A percentile compares a stretch with the other conserved stretches of the same genome.
These are phyloP conservation scores for Schlechtendalia chinensis DNA, from an alignment of 1,140 invertebrate species.

Conservation along the genomic window DNA sequence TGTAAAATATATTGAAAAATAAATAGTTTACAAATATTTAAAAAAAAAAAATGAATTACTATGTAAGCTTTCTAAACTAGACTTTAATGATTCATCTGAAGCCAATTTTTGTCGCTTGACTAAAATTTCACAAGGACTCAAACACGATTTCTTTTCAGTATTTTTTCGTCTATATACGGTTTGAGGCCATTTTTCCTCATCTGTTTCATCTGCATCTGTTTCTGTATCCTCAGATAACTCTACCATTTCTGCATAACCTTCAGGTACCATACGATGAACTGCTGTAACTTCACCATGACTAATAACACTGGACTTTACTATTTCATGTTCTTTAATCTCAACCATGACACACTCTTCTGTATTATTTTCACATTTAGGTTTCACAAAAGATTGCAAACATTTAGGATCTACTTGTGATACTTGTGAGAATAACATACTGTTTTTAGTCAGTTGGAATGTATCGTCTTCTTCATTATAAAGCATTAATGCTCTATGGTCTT, in stretches of 20 bases:
- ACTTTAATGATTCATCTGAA: constrained; percentile 52
- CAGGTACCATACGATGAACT: constrained; percentile 28
- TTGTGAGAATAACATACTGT: constrained; percentile 69
- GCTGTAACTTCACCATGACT: constrained; percentile 40
- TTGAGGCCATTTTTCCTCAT: constrained; percentile 58
- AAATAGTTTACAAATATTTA: not conserved
- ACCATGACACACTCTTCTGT: constrained; percentile 58
- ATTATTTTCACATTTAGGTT: constrained; percentile 37
- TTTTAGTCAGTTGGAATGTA: constrained; percentile 63
- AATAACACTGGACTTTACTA: constrained; percentile 58
- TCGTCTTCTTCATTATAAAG: constrained; percentile 55
- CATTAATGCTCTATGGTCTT: not conserved
- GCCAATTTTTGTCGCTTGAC: constrained; percentile 53
- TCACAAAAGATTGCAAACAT: not conserved
- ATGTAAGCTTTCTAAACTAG: constrained; percentile 50
- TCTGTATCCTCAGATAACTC: constrained; percentile 62
- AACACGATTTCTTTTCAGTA: constrained; percentile 45
- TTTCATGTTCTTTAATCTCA: constrained; percentile 63
- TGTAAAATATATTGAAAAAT: constrained; percentile 15
- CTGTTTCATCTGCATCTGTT: constrained; percentile 60
- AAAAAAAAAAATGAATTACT: constrained; percentile 35
- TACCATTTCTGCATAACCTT: constrained; percentile 58
- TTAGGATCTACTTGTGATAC: constrained; percentile 61
- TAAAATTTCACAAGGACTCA: constrained; percentile 53
- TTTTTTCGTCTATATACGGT: constrained; percentile 53